Conservation (phyloP, 1,140 invertebrate genomes). For the Pseudomyrmex concolor region DNA sequence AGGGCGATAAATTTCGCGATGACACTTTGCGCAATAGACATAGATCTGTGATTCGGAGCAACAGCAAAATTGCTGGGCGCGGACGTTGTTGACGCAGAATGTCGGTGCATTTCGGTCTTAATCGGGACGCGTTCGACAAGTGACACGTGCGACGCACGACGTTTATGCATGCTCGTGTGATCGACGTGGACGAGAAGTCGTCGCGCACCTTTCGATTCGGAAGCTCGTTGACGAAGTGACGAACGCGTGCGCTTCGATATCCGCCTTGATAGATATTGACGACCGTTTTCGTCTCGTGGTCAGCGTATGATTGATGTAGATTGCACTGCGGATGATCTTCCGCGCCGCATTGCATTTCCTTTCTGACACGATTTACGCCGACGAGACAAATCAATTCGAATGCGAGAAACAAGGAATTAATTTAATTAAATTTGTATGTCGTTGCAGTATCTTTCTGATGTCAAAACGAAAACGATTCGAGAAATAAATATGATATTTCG, state of each 20-base stretch:
- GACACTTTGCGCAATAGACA: neutral
- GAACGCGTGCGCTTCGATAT: neutral
- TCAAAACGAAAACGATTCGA: neutral
- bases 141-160: constrained; percentile 49
- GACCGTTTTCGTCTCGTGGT: constrained; percentile 35
- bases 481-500: neutral
- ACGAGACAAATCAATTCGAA: constrained; percentile 12
- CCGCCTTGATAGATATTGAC: constrained; percentile 4
- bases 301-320: constrained; percentile 18
- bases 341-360: constrained; percentile 5
- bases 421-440: neutral
- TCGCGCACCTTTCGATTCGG: constrained; percentile 33
- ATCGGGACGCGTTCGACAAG: constrained; percentile 25
- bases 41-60: neutral
- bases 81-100: constrained; percentile 5
- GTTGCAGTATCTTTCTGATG: neutral
- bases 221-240: constrained; percentile 48
- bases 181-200: constrained; percentile 37
- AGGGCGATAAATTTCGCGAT: neutral
- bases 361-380: neutral
- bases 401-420: neutral
- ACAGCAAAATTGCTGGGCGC: neutral
- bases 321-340: constrained; percentile 37
- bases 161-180: constrained; percentile 45
- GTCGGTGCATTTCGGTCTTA: constrained; percentile 25